Percentiles rank a stretch among this genome's conserved stretches.
phyloP scores from a whole-genome alignment of 2,888 invertebrate genomes.

The Apamea epomidion region DNA sequence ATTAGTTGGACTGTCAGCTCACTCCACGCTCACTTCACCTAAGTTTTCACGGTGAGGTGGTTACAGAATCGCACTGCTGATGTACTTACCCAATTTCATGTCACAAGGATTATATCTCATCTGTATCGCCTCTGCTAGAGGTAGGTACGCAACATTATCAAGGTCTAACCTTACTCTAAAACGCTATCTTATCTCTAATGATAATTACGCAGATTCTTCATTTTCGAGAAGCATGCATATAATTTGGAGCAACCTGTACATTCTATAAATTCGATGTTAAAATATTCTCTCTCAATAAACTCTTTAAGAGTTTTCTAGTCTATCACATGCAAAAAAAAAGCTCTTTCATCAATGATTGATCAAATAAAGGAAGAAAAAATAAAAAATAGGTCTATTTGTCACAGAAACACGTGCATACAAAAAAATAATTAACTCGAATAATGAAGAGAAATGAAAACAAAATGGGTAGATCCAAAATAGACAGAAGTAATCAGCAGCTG shows the following conservation, averaged over 20 bases:
- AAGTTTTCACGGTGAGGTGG: too few relatives aligned
- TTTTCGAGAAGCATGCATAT: slow-evolving; percentile 28
- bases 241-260: background rate
- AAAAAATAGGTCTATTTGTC: too few relatives aligned
- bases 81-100: background rate
- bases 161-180: slow-evolving; percentile 71
- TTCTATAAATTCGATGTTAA: background rate
- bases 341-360: background rate
- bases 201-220: slow-evolving; percentile 60
- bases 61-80: too few relatives aligned
- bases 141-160: slow-evolving; percentile 52
- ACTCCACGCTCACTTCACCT: too few relatives aligned
- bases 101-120: background rate
- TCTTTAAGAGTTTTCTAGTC: background rate
- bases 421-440: too few relatives aligned
- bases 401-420: too few relatives aligned
- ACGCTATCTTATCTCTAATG: slow-evolving; percentile 67
- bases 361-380: too few relatives aligned
- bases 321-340: background rate
- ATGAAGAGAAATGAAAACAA: too few relatives aligned
- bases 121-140: slow-evolving; percentile 6
- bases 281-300: background rate
- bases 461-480: too few relatives aligned
- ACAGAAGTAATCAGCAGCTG: too few relatives aligned
- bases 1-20: too few relatives aligned